Conservation (phyloP, 2,797 vertebrate genomes). For the Trachops cirrhosus region DNA sequence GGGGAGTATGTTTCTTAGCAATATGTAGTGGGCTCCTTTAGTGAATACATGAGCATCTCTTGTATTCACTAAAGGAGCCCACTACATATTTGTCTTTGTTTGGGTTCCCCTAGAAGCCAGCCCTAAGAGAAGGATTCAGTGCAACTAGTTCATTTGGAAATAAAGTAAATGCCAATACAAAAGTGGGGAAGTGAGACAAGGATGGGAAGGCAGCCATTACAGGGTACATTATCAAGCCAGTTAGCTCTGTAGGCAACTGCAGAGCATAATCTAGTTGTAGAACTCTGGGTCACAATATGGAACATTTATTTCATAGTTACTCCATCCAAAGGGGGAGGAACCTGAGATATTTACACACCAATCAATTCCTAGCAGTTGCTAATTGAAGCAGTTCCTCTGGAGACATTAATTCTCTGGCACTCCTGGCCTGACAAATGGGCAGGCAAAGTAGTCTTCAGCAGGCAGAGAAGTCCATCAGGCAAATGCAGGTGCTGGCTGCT, state of each 20-base stretch:
- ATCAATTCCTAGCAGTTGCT: neutral
- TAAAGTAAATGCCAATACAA: neutral
- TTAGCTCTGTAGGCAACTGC: neutral
- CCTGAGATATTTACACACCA: neutral
- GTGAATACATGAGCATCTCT: no score
- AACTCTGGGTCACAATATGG: neutral
- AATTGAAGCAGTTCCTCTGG: neutral
- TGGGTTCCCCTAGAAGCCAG: neutral
- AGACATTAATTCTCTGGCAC: neutral
- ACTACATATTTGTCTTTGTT: neutral
- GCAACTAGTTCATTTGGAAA: conserved; percentile 12
- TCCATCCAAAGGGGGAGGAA: neutral
- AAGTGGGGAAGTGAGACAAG: neutral
- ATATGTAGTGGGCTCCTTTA: no score
- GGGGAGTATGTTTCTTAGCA: neutral
- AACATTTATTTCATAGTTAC: neutral
- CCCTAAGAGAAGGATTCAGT: neutral
- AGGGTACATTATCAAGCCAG: neutral
- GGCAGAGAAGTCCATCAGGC: neutral
- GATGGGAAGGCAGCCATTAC: neutral
- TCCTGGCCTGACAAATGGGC: neutral
- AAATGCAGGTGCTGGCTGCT: neutral
- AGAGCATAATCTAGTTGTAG: neutral
- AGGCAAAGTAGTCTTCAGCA: neutral
- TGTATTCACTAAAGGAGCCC: neutral